Conservation (phyloP, 64 coral and sea anemone species). For the Stylophora pistillata region DNA sequence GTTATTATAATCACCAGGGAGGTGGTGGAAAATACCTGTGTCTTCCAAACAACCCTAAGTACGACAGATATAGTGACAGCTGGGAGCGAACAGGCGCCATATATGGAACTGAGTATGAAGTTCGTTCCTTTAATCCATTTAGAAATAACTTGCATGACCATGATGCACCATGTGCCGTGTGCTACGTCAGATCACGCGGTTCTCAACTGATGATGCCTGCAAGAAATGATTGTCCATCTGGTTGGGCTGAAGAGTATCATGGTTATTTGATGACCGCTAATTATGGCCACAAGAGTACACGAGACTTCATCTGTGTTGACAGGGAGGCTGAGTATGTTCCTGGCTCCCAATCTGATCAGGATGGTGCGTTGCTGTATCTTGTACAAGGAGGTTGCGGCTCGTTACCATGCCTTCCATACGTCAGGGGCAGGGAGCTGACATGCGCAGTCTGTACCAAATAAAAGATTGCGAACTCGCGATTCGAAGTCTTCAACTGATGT, state of each 20-base stretch:
- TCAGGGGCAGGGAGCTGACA: slow-evolving; percentile 49
- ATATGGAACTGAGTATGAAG: slow-evolving; percentile 40
- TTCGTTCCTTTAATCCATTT: slow-evolving; percentile 1
- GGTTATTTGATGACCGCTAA: slow-evolving; percentile 27
- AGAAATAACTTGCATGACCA: slow-evolving; percentile 20
- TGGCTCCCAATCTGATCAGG: not conserved
- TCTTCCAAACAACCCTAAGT: slow-evolving; percentile 20
- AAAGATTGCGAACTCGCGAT: too few species aligned
- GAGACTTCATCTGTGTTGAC: slow-evolving; percentile 55
- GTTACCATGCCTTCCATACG: slow-evolving; percentile 41
- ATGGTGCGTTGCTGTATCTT: slow-evolving; percentile 42
- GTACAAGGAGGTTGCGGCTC: slow-evolving; percentile 22
- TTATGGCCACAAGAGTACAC: not conserved
- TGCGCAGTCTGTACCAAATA: slow-evolving; percentile 61
- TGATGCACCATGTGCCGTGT: slow-evolving; percentile 48
- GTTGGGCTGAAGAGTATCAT: slow-evolving; percentile 39
- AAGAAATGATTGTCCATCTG: slow-evolving; percentile 7
- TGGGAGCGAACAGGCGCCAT: too few species aligned
- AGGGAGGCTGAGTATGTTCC: slow-evolving; percentile 29
- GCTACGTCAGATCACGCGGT: slow-evolving; percentile 37
- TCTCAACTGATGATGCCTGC: slow-evolving; percentile 25
- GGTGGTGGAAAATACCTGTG: slow-evolving; percentile 30
- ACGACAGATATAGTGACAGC: not conserved
- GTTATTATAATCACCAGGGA: not conserved
- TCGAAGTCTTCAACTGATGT: too few species aligned